phyloP scores from a whole-genome alignment of 2,797 vertebrate species.

The Mus caroli region DNA sequence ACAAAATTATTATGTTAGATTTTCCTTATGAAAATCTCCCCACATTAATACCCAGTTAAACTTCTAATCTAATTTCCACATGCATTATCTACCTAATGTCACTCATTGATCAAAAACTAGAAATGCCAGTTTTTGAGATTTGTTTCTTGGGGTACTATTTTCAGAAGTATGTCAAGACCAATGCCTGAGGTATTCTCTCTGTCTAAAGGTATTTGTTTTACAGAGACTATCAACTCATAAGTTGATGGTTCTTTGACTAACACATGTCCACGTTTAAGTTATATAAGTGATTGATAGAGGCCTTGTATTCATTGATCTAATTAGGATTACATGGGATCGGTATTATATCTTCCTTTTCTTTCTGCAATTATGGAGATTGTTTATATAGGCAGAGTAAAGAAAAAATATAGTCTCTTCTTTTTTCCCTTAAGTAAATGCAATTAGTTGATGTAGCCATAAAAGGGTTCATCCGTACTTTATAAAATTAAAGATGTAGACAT shows the following conservation, averaged over 20 bases:
- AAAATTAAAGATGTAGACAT: conserved; percentile 72
- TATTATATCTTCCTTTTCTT: conserved; percentile 65
- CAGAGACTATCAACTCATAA: not conserved
- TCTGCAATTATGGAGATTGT: conserved; percentile 64
- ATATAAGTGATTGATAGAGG: conserved; percentile 70
- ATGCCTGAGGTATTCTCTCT: not conserved
- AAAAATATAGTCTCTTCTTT: conserved; percentile 52
- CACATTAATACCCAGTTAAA: not conserved
- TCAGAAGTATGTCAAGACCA: not conserved
- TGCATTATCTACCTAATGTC: not conserved
- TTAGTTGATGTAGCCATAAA: conserved; percentile 76
- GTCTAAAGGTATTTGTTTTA: conserved; percentile 36
- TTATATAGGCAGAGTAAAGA: conserved; percentile 43
- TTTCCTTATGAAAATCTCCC: conserved; percentile 63
- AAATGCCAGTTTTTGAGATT: conserved; percentile 43
- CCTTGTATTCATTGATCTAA: conserved; percentile 71
- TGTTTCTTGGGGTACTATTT: not conserved
- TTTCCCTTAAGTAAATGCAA: conserved; percentile 71
- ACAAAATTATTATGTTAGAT: conserved; percentile 11
- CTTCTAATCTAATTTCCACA: conserved; percentile 55
- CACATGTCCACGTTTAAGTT: not conserved
- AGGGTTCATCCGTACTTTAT: conserved; percentile 54
- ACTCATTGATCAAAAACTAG: conserved; percentile 5
- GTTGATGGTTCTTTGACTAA: not conserved
- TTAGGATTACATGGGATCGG: conserved; percentile 61